phyloP scores from a whole-genome alignment of 35 echinoderm and acorn worm species.

The Lytechinus pictus region DNA sequence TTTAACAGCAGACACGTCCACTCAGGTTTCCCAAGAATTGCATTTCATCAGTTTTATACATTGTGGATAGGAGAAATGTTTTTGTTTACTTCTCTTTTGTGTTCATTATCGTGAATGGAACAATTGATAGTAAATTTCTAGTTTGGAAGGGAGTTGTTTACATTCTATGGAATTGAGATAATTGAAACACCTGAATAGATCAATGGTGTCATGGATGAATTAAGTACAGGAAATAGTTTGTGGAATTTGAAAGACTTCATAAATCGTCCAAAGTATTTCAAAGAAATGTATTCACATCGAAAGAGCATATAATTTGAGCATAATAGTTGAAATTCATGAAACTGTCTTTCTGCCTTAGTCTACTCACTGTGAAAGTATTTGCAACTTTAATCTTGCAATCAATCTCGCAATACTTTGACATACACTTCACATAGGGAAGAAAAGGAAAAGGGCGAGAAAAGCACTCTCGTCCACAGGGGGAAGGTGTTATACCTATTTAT shows the following conservation, averaged over 20 bases:
- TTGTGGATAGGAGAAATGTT: neutral
- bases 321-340: neutral
- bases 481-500: conserved; percentile 20
- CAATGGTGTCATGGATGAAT: neutral
- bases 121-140: neutral
- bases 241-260: neutral
- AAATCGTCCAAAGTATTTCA: neutral
- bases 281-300: neutral
- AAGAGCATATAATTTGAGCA: neutral
- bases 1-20: neutral
- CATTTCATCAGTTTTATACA: neutral
- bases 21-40: neutral
- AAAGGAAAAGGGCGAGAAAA: neutral
- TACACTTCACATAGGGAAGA: neutral
- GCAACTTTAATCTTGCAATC: neutral
- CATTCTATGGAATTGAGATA: neutral
- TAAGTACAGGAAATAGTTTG: neutral
- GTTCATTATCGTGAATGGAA: neutral
- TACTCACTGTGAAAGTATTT: neutral
- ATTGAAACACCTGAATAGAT: neutral
- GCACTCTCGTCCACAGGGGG: neutral
- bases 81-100: neutral
- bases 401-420: neutral
- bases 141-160: neutral
- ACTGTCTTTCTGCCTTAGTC: too few relatives aligned